Conservation (phyloP, 30 jellyfish, hydroid and myxozoan genomes). For the Aurelia sp. region DNA sequence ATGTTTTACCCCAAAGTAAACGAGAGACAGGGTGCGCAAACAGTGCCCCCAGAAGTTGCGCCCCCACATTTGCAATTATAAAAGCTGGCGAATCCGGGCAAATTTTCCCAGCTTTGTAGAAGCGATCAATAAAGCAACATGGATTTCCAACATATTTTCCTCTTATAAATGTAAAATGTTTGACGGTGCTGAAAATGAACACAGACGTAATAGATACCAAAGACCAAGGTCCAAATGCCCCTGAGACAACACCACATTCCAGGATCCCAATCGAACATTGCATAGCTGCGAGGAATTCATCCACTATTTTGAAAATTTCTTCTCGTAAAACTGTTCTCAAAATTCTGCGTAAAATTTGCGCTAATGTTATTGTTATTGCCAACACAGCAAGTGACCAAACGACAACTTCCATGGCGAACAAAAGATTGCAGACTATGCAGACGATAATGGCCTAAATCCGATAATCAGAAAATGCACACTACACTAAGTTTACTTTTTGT, state of each 20-base stretch:
- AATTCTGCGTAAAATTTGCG: slow-evolving; percentile 48
- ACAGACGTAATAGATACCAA: slow-evolving; percentile 3
- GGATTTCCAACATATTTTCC: slow-evolving; percentile 71
- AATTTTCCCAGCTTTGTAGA: slow-evolving; percentile 34
- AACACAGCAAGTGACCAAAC: slow-evolving; percentile 59
- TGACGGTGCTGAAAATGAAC: slow-evolving; percentile 50
- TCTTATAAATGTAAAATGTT: slow-evolving; percentile 52
- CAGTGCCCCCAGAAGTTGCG: slow-evolving; percentile 64
- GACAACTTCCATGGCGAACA: slow-evolving; percentile 39
- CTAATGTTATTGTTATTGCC: slow-evolving; percentile 15
- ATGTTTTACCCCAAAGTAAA: slow-evolving; percentile 70
- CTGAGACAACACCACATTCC: slow-evolving; percentile 63
- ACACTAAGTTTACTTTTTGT: too few species aligned
- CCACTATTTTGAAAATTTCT: slow-evolving; percentile 31
- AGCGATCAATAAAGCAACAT: slow-evolving; percentile 58
- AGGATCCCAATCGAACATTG: slow-evolving; percentile 59
- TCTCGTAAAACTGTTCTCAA: slow-evolving; percentile 9
- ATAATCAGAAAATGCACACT: too few species aligned
- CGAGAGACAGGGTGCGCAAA: slow-evolving; percentile 70
- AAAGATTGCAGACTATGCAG: too few species aligned
- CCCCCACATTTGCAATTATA: slow-evolving; percentile 22
- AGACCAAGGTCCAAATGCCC: slow-evolving; percentile 57
- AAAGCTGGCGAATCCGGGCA: slow-evolving; percentile 36
- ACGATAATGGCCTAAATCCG: too few species aligned
- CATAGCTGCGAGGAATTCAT: slow-evolving; percentile 68